These are phyloP conservation scores for Temnopleurus reevesii DNA, from an alignment of 53 echinoderm and acorn worm genomes.

Conservation along the genomic window DNA sequence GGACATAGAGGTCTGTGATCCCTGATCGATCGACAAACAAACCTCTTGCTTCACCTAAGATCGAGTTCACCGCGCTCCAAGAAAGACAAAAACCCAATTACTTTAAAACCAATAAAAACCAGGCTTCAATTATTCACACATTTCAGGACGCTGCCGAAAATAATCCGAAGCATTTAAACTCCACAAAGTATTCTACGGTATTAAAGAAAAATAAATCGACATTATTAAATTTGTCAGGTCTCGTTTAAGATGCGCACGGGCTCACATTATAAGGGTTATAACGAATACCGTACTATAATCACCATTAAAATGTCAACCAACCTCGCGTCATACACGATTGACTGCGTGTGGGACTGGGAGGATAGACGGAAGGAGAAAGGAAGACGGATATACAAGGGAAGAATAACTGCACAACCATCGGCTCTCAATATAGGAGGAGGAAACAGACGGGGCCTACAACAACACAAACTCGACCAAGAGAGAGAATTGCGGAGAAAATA, in stretches of 20 bases:
- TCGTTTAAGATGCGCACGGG: slow-evolving; percentile 50
- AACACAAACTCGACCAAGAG: slow-evolving; percentile 50
- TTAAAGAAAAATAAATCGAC: slow-evolving; percentile 56
- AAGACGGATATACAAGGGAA: background rate
- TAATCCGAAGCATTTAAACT: slow-evolving; percentile 48
- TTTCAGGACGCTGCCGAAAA: slow-evolving; percentile 12
- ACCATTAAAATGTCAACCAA: slow-evolving; percentile 53
- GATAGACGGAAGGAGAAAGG: background rate
- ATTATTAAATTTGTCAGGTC: slow-evolving; percentile 59
- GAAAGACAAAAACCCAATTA: slow-evolving; percentile 48
- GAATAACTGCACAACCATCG: slow-evolving; percentile 48
- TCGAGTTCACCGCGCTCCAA: slow-evolving; percentile 18
- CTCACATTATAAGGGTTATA: slow-evolving; percentile 45
- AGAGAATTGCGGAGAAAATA: slow-evolving; percentile 20
- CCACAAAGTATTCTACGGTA: slow-evolving; percentile 35
- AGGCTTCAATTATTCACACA: slow-evolving; percentile 55
- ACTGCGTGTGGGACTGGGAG: slow-evolving; percentile 43
- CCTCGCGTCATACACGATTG: slow-evolving; percentile 55
- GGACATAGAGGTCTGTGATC: slow-evolving; percentile 17
- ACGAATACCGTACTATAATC: slow-evolving; percentile 43
- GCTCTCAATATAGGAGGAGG: slow-evolving; percentile 16
- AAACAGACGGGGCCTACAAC: slow-evolving; percentile 49
- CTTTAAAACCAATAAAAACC: slow-evolving; percentile 52
- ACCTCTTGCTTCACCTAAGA: slow-evolving; percentile 38
- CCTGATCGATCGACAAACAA: slow-evolving; percentile 16